Evolutionary conservation across 2,113 vertebrate genomes (phyloP).

Genomic region (Cyanoderma ruficeps): DNA sequence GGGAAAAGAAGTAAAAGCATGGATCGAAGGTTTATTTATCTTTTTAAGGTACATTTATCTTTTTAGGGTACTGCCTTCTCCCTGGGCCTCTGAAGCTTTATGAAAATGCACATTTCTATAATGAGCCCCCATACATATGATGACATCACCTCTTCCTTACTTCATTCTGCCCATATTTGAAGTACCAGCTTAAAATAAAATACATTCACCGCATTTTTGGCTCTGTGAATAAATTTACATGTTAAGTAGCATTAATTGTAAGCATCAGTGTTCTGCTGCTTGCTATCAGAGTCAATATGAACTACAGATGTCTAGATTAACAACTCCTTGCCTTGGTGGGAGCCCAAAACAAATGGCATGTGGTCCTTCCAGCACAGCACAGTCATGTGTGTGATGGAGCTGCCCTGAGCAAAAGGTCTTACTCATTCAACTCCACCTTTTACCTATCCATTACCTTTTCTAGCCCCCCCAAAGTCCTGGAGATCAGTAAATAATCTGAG

Average conservation of each 20-base stretch:
- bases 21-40: not conserved
- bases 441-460: not conserved
- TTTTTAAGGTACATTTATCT: not conserved
- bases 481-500: not conserved
- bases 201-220: not conserved
- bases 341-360: not conserved
- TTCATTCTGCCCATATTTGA: not conserved
- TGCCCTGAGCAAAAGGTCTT: not conserved
- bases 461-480: not conserved
- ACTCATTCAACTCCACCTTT: not conserved
- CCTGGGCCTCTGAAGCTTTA: not conserved
- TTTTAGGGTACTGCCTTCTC: not conserved
- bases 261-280: not conserved
- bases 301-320: not conserved
- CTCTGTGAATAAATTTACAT: not conserved
- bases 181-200: not conserved
- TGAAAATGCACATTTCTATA: not conserved
- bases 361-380: not conserved
- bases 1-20: not conserved
- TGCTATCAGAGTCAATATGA: not conserved
- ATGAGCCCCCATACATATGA: not conserved
- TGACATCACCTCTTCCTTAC: not conserved
- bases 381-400: not conserved
- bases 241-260: not conserved
- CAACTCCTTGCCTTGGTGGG: not conserved